Conservation (phyloP, 2,888 invertebrate genomes). For the Doris montereyensis region DNA sequence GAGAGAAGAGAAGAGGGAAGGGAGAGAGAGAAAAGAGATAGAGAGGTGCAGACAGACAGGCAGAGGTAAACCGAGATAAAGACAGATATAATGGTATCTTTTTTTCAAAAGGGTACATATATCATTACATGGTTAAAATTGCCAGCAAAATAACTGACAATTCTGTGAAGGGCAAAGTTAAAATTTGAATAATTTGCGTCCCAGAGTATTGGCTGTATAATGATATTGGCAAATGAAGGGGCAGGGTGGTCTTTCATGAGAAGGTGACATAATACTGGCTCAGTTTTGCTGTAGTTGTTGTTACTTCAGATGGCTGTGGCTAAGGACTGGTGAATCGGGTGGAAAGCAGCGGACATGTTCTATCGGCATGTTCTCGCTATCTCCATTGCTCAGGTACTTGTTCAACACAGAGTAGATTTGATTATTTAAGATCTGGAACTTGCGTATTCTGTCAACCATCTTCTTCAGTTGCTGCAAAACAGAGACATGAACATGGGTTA, state of each 20-base stretch:
- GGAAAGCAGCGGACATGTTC: constrained; percentile 98
- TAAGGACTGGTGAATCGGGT: constrained; percentile 79
- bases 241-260: not conserved
- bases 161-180: too few relatives aligned
- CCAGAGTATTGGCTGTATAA: too few relatives aligned
- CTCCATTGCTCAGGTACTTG: constrained; percentile 88
- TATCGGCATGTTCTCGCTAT: constrained; percentile 82
- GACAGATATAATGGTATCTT: too few relatives aligned
- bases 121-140: too few relatives aligned
- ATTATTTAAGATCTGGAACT: constrained; percentile 97
- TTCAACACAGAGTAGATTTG: constrained; percentile 96
- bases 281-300: not conserved
- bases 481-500: too few relatives aligned
- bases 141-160: too few relatives aligned
- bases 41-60: too few relatives aligned
- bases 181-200: too few relatives aligned
- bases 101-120: too few relatives aligned
- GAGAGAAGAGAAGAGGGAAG: too few relatives aligned
- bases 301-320: constrained; percentile 49
- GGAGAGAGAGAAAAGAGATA: too few relatives aligned
- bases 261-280: not conserved
- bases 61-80: too few relatives aligned
- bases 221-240: not conserved
- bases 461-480: constrained; percentile 79
- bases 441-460: constrained; percentile 96